Evolutionary conservation across 2,113 vertebrate species (phyloP), one percentile per base, ranked within the genome.

Genomic region (Cololabis saira): DNA sequence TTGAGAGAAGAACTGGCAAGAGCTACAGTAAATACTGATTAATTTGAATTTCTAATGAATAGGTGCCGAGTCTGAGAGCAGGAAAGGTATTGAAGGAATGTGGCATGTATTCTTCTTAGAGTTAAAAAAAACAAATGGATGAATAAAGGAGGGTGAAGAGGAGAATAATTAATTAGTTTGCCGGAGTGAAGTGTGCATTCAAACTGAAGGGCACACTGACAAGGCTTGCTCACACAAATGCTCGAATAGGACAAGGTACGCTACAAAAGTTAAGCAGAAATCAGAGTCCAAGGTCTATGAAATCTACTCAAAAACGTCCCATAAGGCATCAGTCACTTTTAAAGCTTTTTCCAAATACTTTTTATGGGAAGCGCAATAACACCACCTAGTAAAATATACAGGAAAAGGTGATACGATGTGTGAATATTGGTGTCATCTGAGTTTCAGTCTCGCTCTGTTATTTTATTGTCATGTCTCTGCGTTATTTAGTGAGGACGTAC

Each of bases 31-130:
- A 91, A 91, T 88, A 88, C 87, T 78, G 86, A 87, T 85, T 90
- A 76, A 89, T 90, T 90, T 89, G 87, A 89, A 89, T 90, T 87
- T 76, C 68, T 86, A 88, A 90, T 90, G 88, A 90, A 90, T 88
- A 88, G 79, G 48, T n/a, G n/a, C 52, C 1, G 72, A 76, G 83
- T 76, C 71, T 77, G 75, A 76, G 79, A 73, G 80, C 80, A 78
- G 78, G 71, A 76, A 85, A 82, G 73, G 80, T 78, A 87, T 87
- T 85, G 84, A 86, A 89, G 82, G 86, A 88, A 90, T 89, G 87
- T 65, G 73, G 68, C 63, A 47, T 61, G 78, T 67, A 74, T 85
- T 90, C 70, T 85, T 84, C 63, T 68, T 73, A 71, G 67, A 73
- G 77, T 78, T 78, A 83, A 71, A 78, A 76, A 85, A 81, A 84